Base-by-base conservation (phyloP, 2,113 vertebrate genomes). In the Furnarius figulus region DNA sequence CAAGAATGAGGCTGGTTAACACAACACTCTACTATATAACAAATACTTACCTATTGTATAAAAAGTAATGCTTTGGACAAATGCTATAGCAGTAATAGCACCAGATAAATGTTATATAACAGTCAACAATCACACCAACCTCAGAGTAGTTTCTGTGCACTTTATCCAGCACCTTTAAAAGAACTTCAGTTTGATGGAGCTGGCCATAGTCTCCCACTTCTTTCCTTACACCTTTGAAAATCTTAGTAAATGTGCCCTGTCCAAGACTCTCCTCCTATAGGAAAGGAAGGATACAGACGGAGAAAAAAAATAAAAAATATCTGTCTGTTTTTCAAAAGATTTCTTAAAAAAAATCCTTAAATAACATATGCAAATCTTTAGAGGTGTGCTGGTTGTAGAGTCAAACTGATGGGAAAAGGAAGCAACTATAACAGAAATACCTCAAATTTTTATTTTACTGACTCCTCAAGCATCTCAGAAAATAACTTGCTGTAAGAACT, bases 201-300 rank as follows among this genome's bases (percentile, higher is more conserved):
- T 99, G 98, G 47, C 98, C 99, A 63, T 99, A 99, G 94, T 99
- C 99, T 90, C 99, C 98, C 44, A 98, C 95, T 98, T 99, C 99
- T 89, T 98, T 98, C 89, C 99, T 98, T 74, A 99, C 14, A 44
- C 99, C 99, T 92, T 98, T 98, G 97, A 99, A 99, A 95, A 99
- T 99, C 98, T 99, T 99, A 31, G 99, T 99, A 94, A 99, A 99
- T 0, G 99, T 99, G 46, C 99, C 99, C 97, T 99, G 99, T 35
- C 99, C 99, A 94, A 99, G 97, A 93, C 99, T 99, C 92, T 99
- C 98, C 55, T 98, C 98, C 99, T 99, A 95, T 83, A 95, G 96
- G 53, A 79, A 62, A 86, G 61, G 59, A 89, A 95, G 47, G 53
- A 44, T 10, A 76, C 25, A 65, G 33, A 47, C 21, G 46, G 4